phyloP scores from a whole-genome alignment of 37 sponge, comb jelly and placozoan genomes.

The Oscarella lobularis region DNA sequence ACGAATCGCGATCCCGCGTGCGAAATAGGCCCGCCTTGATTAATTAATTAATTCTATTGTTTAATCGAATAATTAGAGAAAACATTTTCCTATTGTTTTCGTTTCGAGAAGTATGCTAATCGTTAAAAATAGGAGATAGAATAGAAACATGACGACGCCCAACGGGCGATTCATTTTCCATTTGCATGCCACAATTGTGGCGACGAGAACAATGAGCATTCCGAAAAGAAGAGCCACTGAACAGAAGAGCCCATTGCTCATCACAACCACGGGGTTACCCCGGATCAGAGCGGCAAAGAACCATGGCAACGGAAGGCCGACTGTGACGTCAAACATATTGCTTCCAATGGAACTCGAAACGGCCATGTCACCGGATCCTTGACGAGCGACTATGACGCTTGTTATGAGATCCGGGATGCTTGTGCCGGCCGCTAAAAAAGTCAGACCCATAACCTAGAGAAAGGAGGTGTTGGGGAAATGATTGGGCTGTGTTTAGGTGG shows the following conservation, averaged over 20 bases:
- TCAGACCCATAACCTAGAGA: conserved; percentile 30
- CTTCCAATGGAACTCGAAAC: conserved; percentile 32
- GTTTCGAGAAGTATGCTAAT: background rate
- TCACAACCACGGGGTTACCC: conserved; percentile 3
- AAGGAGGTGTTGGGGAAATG: too few relatives aligned
- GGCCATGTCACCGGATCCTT: conserved; percentile 36
- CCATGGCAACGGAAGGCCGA: conserved; percentile 15
- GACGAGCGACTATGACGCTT: conserved; percentile 29
- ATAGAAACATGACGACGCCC: background rate
- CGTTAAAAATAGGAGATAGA: background rate
- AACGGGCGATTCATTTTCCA: background rate
- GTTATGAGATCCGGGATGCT: conserved; percentile 27
- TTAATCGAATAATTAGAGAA: too few relatives aligned
- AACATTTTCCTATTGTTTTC: background rate
- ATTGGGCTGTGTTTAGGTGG: too few relatives aligned
- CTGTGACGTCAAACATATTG: conserved; percentile 23
- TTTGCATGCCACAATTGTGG: background rate
- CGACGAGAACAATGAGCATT: background rate
- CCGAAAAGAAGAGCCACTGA: background rate
- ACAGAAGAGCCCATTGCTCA: conserved; percentile 8
- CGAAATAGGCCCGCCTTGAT: too few relatives aligned
- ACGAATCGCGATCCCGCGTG: background rate
- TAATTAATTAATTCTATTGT: too few relatives aligned
- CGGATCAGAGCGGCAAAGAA: background rate
- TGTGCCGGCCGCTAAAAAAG: conserved; percentile 29